Evolutionary conservation across 1,140 invertebrate species (phyloP).

Genomic region (Cotesia vestalis): DNA sequence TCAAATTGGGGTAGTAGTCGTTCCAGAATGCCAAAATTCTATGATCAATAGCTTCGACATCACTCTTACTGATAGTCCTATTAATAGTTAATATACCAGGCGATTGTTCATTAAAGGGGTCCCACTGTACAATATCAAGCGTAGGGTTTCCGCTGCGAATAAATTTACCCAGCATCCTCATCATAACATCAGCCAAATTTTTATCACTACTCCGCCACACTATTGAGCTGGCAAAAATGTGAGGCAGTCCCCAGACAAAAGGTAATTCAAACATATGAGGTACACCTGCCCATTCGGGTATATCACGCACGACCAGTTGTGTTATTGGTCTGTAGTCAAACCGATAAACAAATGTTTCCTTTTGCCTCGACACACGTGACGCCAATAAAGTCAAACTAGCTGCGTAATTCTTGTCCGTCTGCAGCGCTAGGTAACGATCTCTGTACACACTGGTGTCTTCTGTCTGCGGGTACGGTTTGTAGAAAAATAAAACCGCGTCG

Average conservation of each 20-base stretch:
- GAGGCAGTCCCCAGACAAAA: conserved; percentile 80
- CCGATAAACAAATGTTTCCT: conserved; percentile 74
- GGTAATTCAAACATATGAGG: conserved; percentile 82
- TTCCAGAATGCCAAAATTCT: conserved; percentile 83
- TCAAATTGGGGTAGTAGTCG: conserved; percentile 78
- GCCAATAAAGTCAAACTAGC: conserved; percentile 75
- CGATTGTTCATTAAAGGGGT: conserved; percentile 70
- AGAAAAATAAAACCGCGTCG: conserved; percentile 79
- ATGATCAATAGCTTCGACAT: conserved; percentile 72
- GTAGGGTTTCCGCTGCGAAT: conserved; percentile 77
- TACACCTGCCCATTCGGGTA: conserved; percentile 78
- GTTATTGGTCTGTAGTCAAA: conserved; percentile 80
- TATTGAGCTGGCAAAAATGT: conserved; percentile 67
- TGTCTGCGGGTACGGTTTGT: conserved; percentile 71
- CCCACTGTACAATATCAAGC: conserved; percentile 74
- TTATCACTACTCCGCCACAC: conserved; percentile 81
- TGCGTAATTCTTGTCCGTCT: conserved; percentile 78
- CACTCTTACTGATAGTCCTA: conserved; percentile 77
- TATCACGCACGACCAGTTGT: conserved; percentile 67
- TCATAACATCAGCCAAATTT: conserved; percentile 77
- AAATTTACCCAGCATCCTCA: conserved; percentile 80
- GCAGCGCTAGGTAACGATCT: conserved; percentile 72
- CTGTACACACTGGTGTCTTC: conserved; percentile 69
- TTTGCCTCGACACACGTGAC: conserved; percentile 69
- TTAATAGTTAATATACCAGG: conserved; percentile 77